These are phyloP conservation scores for Daboia siamensis DNA, from an alignment of 2,113 vertebrate species.

Conservation along the genomic window DNA sequence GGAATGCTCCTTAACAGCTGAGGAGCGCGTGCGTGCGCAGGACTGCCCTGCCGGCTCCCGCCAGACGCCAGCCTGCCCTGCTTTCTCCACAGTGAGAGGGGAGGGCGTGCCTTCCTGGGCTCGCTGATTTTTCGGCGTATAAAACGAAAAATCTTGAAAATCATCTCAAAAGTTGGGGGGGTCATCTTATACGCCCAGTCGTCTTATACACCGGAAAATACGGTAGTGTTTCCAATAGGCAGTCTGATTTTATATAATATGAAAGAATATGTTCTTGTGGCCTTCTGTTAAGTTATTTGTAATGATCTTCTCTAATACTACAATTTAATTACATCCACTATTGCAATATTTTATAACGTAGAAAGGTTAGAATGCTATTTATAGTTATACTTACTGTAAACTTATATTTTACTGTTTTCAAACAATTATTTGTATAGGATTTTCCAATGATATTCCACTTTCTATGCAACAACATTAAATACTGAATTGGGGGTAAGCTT, in stretches of 20 bases:
- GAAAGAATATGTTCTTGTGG: neutral
- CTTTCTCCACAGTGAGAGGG: too few species aligned
- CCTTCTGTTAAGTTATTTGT: neutral
- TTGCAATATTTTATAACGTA: neutral
- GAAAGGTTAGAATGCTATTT: neutral
- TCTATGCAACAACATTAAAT: neutral
- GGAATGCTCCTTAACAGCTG: too few species aligned
- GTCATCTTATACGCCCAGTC: too few species aligned
- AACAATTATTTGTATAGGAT: neutral
- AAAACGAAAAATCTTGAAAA: too few species aligned
- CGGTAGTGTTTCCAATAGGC: neutral
- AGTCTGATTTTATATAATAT: neutral
- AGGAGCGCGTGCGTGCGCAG: too few species aligned
- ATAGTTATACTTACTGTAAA: neutral
- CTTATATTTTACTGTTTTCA: neutral
- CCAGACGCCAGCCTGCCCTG: too few species aligned
- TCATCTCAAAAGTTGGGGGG: too few species aligned
- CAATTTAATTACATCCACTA: neutral
- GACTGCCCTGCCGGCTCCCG: too few species aligned
- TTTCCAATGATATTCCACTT: neutral
- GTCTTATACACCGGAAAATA: too few species aligned
- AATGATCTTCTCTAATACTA: neutral
- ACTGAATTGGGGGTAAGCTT: neutral
- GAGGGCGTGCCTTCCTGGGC: too few species aligned
- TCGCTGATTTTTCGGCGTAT: too few species aligned